Evolutionary conservation across 2,113 vertebrate species (phyloP), one percentile per base, ranked within the genome.

Genomic region (Grus americana): DNA sequence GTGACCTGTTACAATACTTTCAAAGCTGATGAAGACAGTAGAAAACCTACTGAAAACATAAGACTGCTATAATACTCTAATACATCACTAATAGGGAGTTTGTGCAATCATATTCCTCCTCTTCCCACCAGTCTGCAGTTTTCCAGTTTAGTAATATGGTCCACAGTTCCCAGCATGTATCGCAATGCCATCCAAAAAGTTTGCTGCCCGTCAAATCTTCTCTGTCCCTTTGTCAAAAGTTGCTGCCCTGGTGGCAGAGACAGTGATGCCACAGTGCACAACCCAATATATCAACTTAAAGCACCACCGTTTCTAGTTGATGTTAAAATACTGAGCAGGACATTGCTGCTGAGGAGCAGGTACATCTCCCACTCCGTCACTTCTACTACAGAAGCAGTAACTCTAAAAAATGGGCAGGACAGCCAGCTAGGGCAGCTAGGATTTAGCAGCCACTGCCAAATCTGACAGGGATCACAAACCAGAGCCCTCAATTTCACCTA

Each of bases 401-500:
- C 29, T 52, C 62, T 42, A 40, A 88, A 80, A 49, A 72, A 36
- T 2, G 24, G 36, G 18, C 59, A 89, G 65, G 72, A 80, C 55
- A 89, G 47, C 17, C 34, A 88, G 57, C 76, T 74, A 52, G 44
- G 57, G 52, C 73, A 85, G 40, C 73, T 47, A 65, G 66, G 66
- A 81, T 90, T 87, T 82, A 94, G 89, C 54, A 75, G 61, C 61
- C 73, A 18, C 52, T 88, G 78, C 62, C 74, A 92, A 49, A 75
- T 75, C 78, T 87, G 87, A 91, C 85, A 88, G 52, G 57, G 49
- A 86, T 93, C 90, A 68, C 66, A 82, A 92, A 82, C 15, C 73
- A 79, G 70, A 81, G 80, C 73, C 96, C 66, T 73, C 66, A 66
- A 19, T 91, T 93, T 86, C 89, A 95, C 91, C 84, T 68, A 59